Conservation (phyloP, 2,113 vertebrate species). For the Empidonax traillii region DNA sequence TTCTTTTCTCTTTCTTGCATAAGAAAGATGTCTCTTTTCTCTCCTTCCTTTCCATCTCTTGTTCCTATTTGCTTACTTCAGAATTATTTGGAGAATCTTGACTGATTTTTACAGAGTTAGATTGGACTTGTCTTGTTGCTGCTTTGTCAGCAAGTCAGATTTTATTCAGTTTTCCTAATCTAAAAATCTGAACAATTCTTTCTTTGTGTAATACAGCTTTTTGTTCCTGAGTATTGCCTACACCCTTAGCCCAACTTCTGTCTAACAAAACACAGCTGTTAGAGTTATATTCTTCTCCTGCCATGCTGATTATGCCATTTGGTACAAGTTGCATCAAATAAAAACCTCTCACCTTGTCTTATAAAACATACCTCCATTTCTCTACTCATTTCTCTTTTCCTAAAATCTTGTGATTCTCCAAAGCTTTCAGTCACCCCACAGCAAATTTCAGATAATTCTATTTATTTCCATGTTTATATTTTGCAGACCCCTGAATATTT, state of each 20-base stretch:
- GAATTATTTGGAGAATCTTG: background rate
- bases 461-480: background rate
- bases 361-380: background rate
- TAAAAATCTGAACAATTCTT: background rate
- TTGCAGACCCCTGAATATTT: background rate
- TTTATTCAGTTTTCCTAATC: background rate
- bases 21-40: background rate
- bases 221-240: background rate
- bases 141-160: background rate
- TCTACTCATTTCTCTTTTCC: background rate
- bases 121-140: background rate
- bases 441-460: background rate
- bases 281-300: background rate
- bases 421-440: background rate
- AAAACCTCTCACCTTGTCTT: background rate
- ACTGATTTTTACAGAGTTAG: background rate
- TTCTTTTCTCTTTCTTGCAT: background rate
- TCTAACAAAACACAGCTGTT: background rate
- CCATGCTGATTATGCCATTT: background rate
- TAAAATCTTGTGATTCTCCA: background rate
- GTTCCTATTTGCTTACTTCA: background rate
- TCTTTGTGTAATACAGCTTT: background rate
- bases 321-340: background rate
- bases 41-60: background rate
- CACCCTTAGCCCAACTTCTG: fast-evolving